These are phyloP conservation scores for Calyptommatus sinebrachiatus DNA, from an alignment of 2,113 vertebrate genomes.

Conservation along the genomic window DNA sequence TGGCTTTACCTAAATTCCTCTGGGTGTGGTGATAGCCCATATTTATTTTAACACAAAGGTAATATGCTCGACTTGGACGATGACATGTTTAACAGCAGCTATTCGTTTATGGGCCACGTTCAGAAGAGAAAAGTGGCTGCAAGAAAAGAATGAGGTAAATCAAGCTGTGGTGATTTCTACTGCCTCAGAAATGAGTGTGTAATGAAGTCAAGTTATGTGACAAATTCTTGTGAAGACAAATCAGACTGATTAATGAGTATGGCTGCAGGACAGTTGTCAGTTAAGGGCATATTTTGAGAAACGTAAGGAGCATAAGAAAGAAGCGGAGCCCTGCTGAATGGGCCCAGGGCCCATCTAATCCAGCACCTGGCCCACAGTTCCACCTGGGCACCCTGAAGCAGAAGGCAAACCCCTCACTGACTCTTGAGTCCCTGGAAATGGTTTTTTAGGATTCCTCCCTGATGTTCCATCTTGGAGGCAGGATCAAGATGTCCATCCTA, in stretches of 20 bases:
- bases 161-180: background rate
- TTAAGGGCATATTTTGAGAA: background rate
- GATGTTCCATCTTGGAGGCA: no score
- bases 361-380: no score
- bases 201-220: background rate
- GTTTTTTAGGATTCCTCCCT: no score
- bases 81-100: background rate
- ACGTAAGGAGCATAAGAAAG: background rate
- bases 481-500: no score
- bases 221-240: background rate
- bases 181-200: background rate
- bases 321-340: no score
- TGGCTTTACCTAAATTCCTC: background rate
- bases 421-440: no score
- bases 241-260: background rate
- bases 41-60: background rate
- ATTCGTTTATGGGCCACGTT: background rate
- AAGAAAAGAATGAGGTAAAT: background rate
- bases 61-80: background rate
- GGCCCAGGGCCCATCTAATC: no score
- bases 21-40: background rate
- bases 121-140: background rate
- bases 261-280: background rate
- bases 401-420: no score
- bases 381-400: no score